A percentile compares a stretch with the other conserved stretches of the same genome.
Conservation (phyloP, 1,140 invertebrate genomes). For the Hypsibius dujardini region DNA sequence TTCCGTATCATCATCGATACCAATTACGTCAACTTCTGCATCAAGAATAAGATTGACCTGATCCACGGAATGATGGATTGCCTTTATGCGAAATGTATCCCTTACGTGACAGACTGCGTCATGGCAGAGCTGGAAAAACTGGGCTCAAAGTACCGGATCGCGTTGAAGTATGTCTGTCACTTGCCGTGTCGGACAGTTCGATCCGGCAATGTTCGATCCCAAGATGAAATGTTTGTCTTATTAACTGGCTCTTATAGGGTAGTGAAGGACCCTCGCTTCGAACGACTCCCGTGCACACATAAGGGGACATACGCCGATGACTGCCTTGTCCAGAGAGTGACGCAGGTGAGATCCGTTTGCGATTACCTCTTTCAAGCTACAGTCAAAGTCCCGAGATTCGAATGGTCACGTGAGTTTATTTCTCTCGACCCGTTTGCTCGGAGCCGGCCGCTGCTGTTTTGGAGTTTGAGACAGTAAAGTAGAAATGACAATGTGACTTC, state of each 20-base stretch:
- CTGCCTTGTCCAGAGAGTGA: conserved; percentile 85
- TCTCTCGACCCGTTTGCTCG: too few relatives aligned
- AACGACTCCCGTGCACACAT: conserved; percentile 77
- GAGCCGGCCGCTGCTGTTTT: too few relatives aligned
- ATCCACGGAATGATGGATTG: conserved; percentile 97
- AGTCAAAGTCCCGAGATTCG: too few relatives aligned
- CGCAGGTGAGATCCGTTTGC: conserved; percentile 52
- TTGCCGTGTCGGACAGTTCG: too few relatives aligned
- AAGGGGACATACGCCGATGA: conserved; percentile 99
- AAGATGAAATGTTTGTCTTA: conserved; percentile 17
- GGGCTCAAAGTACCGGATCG: conserved; percentile 82
- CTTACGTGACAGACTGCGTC: conserved; percentile 96
- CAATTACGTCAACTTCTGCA: conserved; percentile 97
- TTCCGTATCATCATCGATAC: conserved; percentile 93
- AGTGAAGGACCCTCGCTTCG: conserved; percentile 82
- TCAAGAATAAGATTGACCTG: conserved; percentile 94
- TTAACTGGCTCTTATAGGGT: conserved; percentile 40
- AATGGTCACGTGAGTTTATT: too few relatives aligned
- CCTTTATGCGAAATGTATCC: conserved; percentile 94
- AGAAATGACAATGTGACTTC: too few relatives aligned
- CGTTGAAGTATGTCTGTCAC: conserved; percentile 47
- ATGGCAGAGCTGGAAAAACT: conserved; percentile 95
- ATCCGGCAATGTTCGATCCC: not conserved
- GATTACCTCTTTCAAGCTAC: too few relatives aligned
- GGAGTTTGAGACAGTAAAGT: too few relatives aligned